Percentiles rank a stretch among this genome's conserved stretches.
Evolutionary conservation across 2,888 invertebrate genomes (phyloP).

Genomic region (Cataglyphis altisquamis): DNA sequence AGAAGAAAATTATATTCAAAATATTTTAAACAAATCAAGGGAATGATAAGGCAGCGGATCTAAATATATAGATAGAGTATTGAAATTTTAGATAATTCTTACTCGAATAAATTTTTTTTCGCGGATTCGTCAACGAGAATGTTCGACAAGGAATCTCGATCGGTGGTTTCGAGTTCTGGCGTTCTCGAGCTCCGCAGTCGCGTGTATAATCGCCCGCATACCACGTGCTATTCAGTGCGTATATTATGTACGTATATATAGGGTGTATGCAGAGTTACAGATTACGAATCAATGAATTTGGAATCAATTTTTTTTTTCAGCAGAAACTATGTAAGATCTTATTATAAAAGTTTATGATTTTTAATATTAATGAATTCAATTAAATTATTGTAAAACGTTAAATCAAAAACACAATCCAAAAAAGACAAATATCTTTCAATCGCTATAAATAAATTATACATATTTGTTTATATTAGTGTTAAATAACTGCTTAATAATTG

Average conservation of each 20-base stretch:
- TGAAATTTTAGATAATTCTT: neutral
- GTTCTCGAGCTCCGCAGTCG: conserved; percentile 39
- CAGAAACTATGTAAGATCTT: neutral
- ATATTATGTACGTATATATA: conserved; percentile 24
- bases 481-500: neutral
- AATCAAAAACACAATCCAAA: neutral
- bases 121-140: conserved; percentile 25
- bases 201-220: conserved; percentile 55
- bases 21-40: neutral
- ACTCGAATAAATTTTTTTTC: conserved; percentile 7
- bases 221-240: conserved; percentile 55
- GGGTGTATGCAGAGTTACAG: neutral
- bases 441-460: neutral
- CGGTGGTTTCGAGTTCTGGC: conserved; percentile 38
- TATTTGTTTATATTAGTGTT: neutral
- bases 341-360: neutral
- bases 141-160: conserved; percentile 47
- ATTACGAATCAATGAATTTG: neutral
- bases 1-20: neutral
- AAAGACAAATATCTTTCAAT: neutral
- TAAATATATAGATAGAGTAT: neutral
- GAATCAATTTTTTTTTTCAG: neutral
- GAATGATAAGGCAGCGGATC: neutral
- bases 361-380: conserved; percentile 1
- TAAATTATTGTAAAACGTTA: neutral